Evolutionary conservation across 2,888 invertebrate species (phyloP), one percentile per base, ranked within the genome.

Genomic region (Papilio elwesi): DNA sequence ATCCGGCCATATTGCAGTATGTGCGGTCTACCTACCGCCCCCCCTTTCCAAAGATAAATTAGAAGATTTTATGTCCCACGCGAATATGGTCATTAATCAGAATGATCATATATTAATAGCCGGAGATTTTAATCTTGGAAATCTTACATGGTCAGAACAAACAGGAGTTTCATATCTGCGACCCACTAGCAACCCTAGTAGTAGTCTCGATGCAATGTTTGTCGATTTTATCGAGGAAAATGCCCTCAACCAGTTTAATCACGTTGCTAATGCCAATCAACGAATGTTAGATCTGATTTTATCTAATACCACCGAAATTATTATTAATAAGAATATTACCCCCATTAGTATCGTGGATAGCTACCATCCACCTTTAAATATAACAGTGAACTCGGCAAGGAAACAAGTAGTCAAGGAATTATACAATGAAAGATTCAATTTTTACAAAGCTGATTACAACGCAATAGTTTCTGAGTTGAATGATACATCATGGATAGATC

Each of bases 121-220:
- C 7, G 63, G 63, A 16, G 63, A 48, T 47, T 63, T 63, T 6
- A 63, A 63, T 48, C 63, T 63, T 63, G 15, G 16, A 12, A 63
- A 48, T 43, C 63, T 63, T 48, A 48, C 5, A 43, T 63, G 63
- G 63, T 63, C 63, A 6, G 10, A 63, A 16, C n/a, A 10, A 11
- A 16, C 48, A 10, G 63, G 63, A 16, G 48, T 63, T 10, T 63
- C 63, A 15, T 48, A 63, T 48, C 16, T 63, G 1, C 11, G 4
- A 12, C 48, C 47, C 48, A 26, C 11, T 26, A 11, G 26, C 11
- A 55, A 26, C 11, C 55, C 26, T 5, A 55, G 11, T 16, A 5
- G 26, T 26, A 48, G 8, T 12, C 43, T 43, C 11, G 16, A 63
- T 16, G 47, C 16, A 16, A 63, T 63, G 63, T 63, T 63, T 63